phyloP scores from a whole-genome alignment of 2,113 vertebrate species.

The Paramisgurnus dabryanus region DNA sequence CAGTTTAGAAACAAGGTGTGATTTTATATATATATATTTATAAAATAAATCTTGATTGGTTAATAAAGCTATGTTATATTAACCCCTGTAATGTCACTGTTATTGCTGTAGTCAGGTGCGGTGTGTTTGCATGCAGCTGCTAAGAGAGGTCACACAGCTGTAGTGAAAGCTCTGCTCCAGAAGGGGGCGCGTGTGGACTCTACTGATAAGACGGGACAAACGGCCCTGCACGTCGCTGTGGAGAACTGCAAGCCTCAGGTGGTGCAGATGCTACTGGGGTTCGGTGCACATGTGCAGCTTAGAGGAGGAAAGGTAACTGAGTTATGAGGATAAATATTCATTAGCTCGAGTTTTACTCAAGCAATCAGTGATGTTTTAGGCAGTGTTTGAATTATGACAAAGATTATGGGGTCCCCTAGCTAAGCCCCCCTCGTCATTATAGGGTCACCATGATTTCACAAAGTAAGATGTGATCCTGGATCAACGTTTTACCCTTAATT shows the following conservation, averaged over 20 bases:
- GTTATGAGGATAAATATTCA: too few relatives aligned
- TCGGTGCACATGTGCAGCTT: slow-evolving; percentile 65
- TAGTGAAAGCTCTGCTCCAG: slow-evolving; percentile 65
- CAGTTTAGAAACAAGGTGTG: too few relatives aligned
- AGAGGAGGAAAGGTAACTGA: slow-evolving; percentile 64
- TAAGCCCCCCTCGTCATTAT: too few relatives aligned
- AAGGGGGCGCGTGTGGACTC: slow-evolving; percentile 66
- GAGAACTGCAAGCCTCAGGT: slow-evolving; percentile 64
- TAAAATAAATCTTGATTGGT: background rate
- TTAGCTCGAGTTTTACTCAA: background rate
- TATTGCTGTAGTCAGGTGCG: slow-evolving; percentile 56
- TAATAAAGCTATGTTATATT: too few relatives aligned
- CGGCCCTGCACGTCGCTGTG: slow-evolving; percentile 63
- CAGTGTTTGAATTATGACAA: too few relatives aligned
- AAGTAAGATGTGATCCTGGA: too few relatives aligned
- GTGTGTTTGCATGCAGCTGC: slow-evolving; percentile 67
- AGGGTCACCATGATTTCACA: too few relatives aligned
- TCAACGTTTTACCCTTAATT: too few relatives aligned
- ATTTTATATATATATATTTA: too few relatives aligned
- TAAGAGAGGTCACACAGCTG: slow-evolving; percentile 61
- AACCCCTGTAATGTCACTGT: background rate
- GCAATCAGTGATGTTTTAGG: too few relatives aligned
- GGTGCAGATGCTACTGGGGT: slow-evolving; percentile 67
- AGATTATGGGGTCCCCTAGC: too few relatives aligned
- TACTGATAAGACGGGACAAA: slow-evolving; percentile 60